Percentiles rank a stretch among this genome's conserved stretches.
phyloP scores from a whole-genome alignment of 2,113 vertebrate species.

The Platichthys stellatus region DNA sequence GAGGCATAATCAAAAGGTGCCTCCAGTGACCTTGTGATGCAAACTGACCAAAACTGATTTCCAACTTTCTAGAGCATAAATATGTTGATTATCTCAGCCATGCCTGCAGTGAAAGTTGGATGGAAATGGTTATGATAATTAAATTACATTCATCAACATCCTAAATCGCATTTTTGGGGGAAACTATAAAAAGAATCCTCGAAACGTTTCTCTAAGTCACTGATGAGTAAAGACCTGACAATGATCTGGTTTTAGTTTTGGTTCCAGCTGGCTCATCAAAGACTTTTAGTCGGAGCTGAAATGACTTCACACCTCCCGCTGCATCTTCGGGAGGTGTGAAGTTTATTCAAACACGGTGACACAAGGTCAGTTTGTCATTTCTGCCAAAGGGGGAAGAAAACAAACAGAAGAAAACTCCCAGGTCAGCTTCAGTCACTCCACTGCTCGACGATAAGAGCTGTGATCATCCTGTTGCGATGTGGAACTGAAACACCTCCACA shows the following conservation, averaged over 20 bases:
- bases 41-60: too few relatives aligned
- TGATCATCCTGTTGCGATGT: slow-evolving; percentile 39
- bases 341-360: slow-evolving; percentile 52
- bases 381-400: slow-evolving; percentile 46
- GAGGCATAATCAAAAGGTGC: too few relatives aligned
- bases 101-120: too few relatives aligned
- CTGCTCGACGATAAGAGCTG: not conserved
- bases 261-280: slow-evolving; percentile 44
- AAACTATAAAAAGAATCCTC: not conserved
- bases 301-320: slow-evolving; percentile 49
- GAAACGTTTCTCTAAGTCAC: slow-evolving; percentile 7
- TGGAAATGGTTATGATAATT: not conserved
- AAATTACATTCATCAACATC: not conserved
- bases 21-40: too few relatives aligned
- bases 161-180: not conserved
- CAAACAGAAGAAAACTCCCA: slow-evolving; percentile 39
- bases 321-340: slow-evolving; percentile 52
- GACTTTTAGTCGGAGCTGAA: slow-evolving; percentile 28
- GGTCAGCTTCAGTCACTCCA: slow-evolving; percentile 36
- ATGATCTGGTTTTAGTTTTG: slow-evolving; percentile 15
- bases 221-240: slow-evolving; percentile 13
- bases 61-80: too few relatives aligned
- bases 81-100: too few relatives aligned
- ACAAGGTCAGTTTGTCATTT: slow-evolving; percentile 49
- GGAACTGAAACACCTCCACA: slow-evolving; percentile 64